A percentile compares a stretch with the other conserved stretches of the same genome.
Conservation (phyloP, 1,140 invertebrate genomes). For the Gryllus bimaculatus region DNA sequence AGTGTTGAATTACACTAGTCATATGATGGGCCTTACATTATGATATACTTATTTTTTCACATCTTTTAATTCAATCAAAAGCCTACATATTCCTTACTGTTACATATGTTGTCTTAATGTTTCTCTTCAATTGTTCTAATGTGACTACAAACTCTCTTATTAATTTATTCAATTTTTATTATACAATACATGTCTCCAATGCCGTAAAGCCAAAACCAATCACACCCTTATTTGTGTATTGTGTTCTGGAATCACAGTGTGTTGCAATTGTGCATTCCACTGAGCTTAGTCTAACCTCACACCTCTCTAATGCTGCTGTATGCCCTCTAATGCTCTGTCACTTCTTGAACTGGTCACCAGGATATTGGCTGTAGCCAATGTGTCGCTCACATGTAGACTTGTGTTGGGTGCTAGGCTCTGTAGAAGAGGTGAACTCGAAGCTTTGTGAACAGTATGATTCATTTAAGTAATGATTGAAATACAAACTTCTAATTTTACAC, state of each 20-base stretch:
- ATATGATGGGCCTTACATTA: too few relatives aligned
- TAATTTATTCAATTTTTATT: too few relatives aligned
- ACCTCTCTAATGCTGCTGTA: not conserved
- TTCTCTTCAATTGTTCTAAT: too few relatives aligned
- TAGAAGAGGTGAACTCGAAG: not conserved
- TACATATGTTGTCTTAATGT: too few relatives aligned
- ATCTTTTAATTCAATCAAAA: too few relatives aligned
- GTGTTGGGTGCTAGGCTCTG: constrained; percentile 2
- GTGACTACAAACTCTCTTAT: too few relatives aligned
- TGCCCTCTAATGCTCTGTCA: not conserved
- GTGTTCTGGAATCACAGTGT: not conserved
- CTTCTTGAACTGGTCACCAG: not conserved
- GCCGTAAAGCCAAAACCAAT: not conserved
- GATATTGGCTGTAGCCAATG: not conserved
- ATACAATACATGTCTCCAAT: too few relatives aligned
- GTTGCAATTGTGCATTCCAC: not conserved
- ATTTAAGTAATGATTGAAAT: not conserved
- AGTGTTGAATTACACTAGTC: too few relatives aligned
- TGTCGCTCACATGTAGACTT: not conserved
- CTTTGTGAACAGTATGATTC: not conserved
- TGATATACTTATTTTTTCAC: too few relatives aligned
- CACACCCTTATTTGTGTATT: not conserved
- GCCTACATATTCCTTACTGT: too few relatives aligned
- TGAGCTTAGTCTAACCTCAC: not conserved
- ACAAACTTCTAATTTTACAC: not conserved